Conservation (phyloP, 1,140 invertebrate genomes). For the Popillia japonica region DNA sequence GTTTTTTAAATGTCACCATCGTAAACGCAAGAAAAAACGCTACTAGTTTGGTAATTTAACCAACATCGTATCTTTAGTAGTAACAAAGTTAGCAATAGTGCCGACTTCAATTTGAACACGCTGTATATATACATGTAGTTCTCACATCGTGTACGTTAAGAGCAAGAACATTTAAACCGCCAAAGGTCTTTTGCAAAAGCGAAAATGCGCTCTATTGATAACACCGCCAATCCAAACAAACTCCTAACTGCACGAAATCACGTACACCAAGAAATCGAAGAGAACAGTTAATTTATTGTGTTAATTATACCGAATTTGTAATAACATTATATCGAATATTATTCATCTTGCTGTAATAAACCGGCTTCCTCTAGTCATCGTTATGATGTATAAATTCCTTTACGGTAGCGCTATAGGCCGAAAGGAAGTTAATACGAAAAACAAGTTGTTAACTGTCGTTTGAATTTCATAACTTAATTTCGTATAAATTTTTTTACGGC, state of each 20-base stretch:
- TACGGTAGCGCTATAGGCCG: not conserved
- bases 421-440: not conserved
- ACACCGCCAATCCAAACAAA: not conserved
- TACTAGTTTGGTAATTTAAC: too few species aligned
- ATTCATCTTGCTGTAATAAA: not conserved
- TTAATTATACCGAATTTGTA: not conserved
- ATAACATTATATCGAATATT: not conserved
- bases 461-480: not conserved
- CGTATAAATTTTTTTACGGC: not conserved
- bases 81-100: too few species aligned
- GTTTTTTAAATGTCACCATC: too few species aligned
- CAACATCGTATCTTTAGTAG: too few species aligned
- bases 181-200: slow-evolving; percentile 18
- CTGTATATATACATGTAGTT: too few species aligned
- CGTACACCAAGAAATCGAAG: slow-evolving; percentile 2
- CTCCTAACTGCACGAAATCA: slow-evolving; percentile 11
- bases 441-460: slow-evolving; percentile 1
- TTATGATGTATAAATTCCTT: not conserved
- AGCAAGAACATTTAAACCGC: not conserved
- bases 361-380: not conserved
- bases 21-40: too few species aligned
- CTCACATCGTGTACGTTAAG: not conserved
- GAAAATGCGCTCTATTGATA: not conserved
- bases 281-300: not conserved
- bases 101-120: too few species aligned